Base-by-base conservation (phyloP, 2,888 invertebrate genomes). In the Himalopsyche japonica region DNA sequence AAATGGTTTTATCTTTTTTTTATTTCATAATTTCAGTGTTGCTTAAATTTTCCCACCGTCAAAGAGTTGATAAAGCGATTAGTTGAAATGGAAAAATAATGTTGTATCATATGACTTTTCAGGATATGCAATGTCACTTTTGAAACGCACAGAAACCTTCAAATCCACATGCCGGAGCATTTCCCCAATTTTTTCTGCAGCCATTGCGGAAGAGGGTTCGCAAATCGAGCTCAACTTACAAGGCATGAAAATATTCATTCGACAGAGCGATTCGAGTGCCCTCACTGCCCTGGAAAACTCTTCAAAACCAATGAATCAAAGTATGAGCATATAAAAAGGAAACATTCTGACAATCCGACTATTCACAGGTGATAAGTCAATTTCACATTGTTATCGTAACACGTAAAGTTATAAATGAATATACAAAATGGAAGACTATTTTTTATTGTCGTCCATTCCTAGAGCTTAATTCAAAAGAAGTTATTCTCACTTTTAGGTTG, bases 131-230 rank as follows among this genome's bases (percentile, higher is more conserved):
- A 43, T 12, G 32, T 24, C 24, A 27, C 15, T n/a, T 81, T 81
- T 47, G 37, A 32, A 34, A 20, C 70, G 20, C 81, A 81, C 30
- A 70, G 70, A 27, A 18, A 37, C 30, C 76, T 81, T 37, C 81
- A 81, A 37, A 57, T 81, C 10, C 81, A 81, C 76, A 81, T 81
- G 81, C 70, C 70, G 12, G 49, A 30, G 32, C 81, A 81, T 47
- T 81, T 81, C 24, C 81, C 70, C 43, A 81, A 81, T 43, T 76
- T 70, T 47, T 70, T 49, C 76, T 81, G 81, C 43, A 76, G 34
- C 24, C 43, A 70, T 18, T 81, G 81, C 47, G 81, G 81, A 32
- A 70, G 81, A 15, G 81, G 37, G 37, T 81, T 81, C 43, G 70
- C 81, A 15, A 70, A 70, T 10, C 81, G 81, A 24, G 43, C 37